phyloP scores from a whole-genome alignment of 2,888 invertebrate genomes.

The Glaucopsyche alexis region DNA sequence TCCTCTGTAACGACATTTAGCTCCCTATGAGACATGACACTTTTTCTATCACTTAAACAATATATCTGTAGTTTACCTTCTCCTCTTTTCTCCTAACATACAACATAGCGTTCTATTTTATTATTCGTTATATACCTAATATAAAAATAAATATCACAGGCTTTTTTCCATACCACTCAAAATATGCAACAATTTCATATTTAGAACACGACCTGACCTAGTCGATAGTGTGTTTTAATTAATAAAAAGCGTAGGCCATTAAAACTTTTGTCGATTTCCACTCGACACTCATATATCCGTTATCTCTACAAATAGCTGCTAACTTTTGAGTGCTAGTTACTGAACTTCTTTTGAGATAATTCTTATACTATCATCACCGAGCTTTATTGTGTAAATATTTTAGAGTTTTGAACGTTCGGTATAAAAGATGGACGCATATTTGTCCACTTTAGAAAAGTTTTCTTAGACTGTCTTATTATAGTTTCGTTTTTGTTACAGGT shows the following conservation, averaged over 20 bases:
- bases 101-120: too few relatives aligned
- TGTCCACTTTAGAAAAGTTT: too few relatives aligned
- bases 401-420: neutral
- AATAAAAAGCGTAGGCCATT: slow-evolving; percentile 8
- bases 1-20: too few relatives aligned
- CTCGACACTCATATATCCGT: neutral
- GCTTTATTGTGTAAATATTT: neutral
- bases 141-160: too few relatives aligned
- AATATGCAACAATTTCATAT: slow-evolving; percentile 21
- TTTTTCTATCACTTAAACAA: too few relatives aligned
- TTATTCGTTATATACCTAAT: too few relatives aligned
- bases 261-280: neutral
- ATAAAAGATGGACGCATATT: too few relatives aligned
- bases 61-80: too few relatives aligned
- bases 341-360: neutral
- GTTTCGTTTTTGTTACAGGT: too few relatives aligned
- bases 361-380: neutral
- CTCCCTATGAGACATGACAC: too few relatives aligned
- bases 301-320: neutral
- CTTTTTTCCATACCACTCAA: neutral
- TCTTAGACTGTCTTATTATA: too few relatives aligned
- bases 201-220: slow-evolving; percentile 16
- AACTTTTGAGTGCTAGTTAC: neutral
- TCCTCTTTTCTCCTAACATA: too few relatives aligned
- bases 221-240: slow-evolving; percentile 20